Evolutionary conservation across 2,113 vertebrate genomes (phyloP), one percentile per base, ranked within the genome.

Genomic region (Ceratotherium simum): DNA sequence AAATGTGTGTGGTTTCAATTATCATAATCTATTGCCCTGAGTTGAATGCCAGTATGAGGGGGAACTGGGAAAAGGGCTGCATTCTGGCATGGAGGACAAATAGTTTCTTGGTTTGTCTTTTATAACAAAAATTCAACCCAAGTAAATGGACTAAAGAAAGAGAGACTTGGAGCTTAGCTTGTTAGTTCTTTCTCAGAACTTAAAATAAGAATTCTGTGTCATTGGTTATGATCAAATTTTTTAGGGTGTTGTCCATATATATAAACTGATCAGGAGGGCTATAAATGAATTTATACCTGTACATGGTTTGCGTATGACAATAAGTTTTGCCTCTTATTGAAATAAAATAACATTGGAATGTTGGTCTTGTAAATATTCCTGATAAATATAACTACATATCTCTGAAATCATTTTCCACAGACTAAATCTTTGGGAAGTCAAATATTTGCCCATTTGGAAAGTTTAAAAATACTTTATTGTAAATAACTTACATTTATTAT

Each of bases 1-100:
- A 92, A 96, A 56, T 96, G 54, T 31, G 27, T 76, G 85, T 88
- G 33, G n/a, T 75, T 96, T 90, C 73, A 92, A n/a, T 96, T 29
- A 93, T 39, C 23, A 39, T 64, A 83, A 83, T 96, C 69, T 93
- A 54, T 96, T 73, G 56, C 42, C 51, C 62, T 95, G 69, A 82
- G 78, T 31, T 42, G 64, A 93, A 80, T 42, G 23, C 64, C 69
- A 18, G 95, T 72, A 65, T 87, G 89, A 75, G 92, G 58, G 82
- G 60, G 27, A 79, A 29, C 18, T n/a, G 18, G 11, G 48, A 92
- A 88, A 96, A 94, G 48, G 67, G n/a, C n/a, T 65, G 29, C 60
- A 81, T 81, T 95, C 20, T 31, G 60, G 54, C 60, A 51, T 65
- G 31, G 54, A 85, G 73, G 65, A 89, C 85, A 90, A 90, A 89